Percentiles rank a stretch among this genome's conserved stretches.
Evolutionary conservation across 2,888 invertebrate genomes (phyloP).

Genomic region (Latrodectus elegans): DNA sequence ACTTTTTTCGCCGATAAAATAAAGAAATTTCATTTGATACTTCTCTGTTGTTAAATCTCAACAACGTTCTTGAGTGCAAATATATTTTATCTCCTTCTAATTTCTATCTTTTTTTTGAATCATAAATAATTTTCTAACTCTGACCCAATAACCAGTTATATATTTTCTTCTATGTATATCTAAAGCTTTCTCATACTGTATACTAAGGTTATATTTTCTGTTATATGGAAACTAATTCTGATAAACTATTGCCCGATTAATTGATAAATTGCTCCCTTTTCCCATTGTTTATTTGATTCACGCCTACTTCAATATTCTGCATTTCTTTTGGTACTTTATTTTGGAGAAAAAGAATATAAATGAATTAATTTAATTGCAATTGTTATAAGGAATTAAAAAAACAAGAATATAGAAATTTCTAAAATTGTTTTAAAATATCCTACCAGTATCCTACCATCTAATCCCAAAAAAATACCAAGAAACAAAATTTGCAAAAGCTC

Average conservation of each 20-base stretch:
- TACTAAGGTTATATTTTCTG: background rate
- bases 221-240: background rate
- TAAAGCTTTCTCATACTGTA: background rate
- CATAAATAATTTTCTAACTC: background rate
- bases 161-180: background rate
- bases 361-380: no score
- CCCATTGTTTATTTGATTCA: background rate
- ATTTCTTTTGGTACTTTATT: no score
- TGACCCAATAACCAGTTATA: background rate
- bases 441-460: no score
- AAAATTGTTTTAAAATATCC: no score
- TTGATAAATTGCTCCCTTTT: background rate
- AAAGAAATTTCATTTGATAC: background rate
- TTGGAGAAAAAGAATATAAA: no score
- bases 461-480: no score
- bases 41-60: background rate
- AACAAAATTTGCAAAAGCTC: no score
- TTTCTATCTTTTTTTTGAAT: background rate
- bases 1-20: background rate
- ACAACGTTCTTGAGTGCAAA: background rate
- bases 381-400: no score
- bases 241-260: background rate
- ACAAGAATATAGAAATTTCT: no score
- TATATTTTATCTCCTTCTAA: slow-evolving; percentile 9
- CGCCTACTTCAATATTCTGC: no score